Conservation (phyloP, 2,888 invertebrate species). For the Ctena decussata region DNA sequence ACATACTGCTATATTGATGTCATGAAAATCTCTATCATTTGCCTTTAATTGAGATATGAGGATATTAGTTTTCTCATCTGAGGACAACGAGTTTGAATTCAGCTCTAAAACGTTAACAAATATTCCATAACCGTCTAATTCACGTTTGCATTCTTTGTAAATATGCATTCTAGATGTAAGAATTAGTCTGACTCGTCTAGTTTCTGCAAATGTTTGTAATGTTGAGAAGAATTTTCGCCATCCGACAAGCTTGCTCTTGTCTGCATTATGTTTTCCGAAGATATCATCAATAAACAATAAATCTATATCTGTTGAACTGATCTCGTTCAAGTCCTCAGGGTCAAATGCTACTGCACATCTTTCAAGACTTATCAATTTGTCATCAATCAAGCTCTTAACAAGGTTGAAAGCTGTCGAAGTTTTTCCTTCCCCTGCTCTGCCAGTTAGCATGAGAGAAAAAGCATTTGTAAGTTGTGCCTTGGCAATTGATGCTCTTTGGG, state of each 20-base stretch:
- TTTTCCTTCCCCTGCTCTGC: conserved; percentile 20
- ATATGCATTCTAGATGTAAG: background rate
- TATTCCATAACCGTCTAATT: background rate
- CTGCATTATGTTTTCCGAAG: background rate
- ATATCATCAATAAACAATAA: conserved; percentile 1
- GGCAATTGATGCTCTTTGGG: background rate
- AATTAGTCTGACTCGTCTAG: background rate
- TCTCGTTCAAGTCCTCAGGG: background rate
- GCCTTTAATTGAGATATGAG: background rate
- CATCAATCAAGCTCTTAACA: background rate
- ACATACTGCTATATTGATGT: background rate
- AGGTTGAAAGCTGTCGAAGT: background rate
- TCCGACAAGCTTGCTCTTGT: background rate
- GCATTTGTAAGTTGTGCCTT: background rate
- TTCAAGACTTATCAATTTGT: background rate
- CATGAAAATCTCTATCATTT: background rate
- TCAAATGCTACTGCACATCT: background rate
- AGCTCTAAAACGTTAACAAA: background rate
- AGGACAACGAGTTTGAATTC: background rate
- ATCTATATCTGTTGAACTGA: background rate
- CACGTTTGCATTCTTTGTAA: background rate
- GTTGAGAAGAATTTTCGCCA: background rate
- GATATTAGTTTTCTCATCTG: background rate
- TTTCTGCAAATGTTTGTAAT: background rate
- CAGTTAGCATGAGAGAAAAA: background rate